Evolutionary conservation across 2,888 invertebrate genomes (phyloP), one percentile per base, ranked within the genome.

Genomic region (Agrochola lota): DNA sequence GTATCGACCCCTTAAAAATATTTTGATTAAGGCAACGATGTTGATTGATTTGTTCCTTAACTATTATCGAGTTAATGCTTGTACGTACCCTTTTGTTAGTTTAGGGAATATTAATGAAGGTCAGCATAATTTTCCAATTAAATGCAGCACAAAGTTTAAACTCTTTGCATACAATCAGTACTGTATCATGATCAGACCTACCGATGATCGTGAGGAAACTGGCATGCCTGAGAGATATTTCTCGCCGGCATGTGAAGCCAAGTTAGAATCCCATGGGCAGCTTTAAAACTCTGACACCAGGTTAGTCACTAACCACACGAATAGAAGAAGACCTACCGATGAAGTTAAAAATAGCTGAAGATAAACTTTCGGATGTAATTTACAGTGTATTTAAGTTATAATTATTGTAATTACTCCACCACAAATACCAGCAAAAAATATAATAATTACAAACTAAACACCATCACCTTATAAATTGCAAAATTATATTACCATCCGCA

Each of bases 401-500:
- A 40, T 57, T 71, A 0, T 71, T 68, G 35, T n/a, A 35, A 46
- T 73, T 59, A 59, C 15, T 20, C 17, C 1, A 26, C 20, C n/a
- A 57, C 7, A n/a, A 59, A 59, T 26, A 20, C 15, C 12, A n/a
- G n/a, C 11, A n/a, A n/a, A 17, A 74, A 72, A 64, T 49, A 62
- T 40, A 57, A 83, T 72, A 43, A 72, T 72, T 69, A 69, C 49
- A 70, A 66, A 35, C 35, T 69, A 52, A 80, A 70, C 71, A 55
- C 7, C 40, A 26, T 40, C 23, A 55, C 15, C 3, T 59, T 76
- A 72, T 84, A 76, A 59, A 80, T 67, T 59, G 62, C 72, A 55
- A 76, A 70, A 73, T 84, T 70, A 64, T 73, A 76, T 76, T 40
- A 59, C 75, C n/a, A 83, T 74, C n/a, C 71, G 5, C 71, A 57